A percentile compares a stretch with the other conserved stretches of the same genome.
These are phyloP conservation scores for Sipha maydis DNA, from an alignment of 2,888 invertebrate genomes.

Conservation along the genomic window DNA sequence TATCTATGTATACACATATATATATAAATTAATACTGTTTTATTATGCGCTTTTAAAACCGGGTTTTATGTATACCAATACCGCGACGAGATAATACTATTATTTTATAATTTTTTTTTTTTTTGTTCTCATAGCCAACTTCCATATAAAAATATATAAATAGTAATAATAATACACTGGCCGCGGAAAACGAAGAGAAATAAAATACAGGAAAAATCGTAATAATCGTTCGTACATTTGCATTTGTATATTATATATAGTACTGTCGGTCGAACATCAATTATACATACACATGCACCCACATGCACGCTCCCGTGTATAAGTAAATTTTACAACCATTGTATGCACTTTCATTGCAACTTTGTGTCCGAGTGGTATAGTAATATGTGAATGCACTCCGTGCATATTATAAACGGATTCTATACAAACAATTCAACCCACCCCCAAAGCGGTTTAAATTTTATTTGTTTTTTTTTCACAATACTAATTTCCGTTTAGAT, in stretches of 20 bases:
- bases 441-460: constrained; percentile 16
- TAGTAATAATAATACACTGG: neutral
- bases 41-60: constrained; percentile 53
- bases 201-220: constrained; percentile 36
- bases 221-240: constrained; percentile 25
- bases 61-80: constrained; percentile 46
- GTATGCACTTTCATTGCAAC: constrained; percentile 35
- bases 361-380: neutral
- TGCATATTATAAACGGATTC: neutral
- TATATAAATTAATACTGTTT: constrained; percentile 51
- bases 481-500: constrained; percentile 54
- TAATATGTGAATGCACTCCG: neutral
- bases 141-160: constrained; percentile 6
- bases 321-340: constrained; percentile 22
- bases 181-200: neutral
- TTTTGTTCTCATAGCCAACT: constrained; percentile 11
- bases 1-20: neutral
- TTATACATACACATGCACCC: neutral
- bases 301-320: neutral
- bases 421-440: neutral
- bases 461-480: neutral
- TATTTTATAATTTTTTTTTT: constrained; percentile 17
- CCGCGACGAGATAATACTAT: constrained; percentile 43
- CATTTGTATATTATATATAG: neutral
- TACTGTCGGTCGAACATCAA: constrained; percentile 14